phyloP scores from a whole-genome alignment of 1,140 invertebrate species.

The Diorhabda elongata region DNA sequence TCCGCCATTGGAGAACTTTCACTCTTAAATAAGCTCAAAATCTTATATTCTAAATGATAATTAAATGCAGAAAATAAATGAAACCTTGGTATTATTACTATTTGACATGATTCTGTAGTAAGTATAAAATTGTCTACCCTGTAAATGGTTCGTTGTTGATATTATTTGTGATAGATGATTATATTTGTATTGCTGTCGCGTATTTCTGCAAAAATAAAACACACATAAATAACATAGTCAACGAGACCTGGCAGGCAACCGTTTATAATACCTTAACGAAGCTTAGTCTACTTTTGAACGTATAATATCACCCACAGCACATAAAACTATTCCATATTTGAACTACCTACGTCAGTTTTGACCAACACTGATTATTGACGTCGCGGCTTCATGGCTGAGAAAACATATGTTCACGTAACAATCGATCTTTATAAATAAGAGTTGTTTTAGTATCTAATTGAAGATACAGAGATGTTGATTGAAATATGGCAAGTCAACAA shows the following conservation, averaged over 20 bases:
- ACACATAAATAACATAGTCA: constrained; percentile 20
- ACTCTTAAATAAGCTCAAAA: too few species aligned
- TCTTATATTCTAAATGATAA: too few species aligned
- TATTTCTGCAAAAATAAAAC: constrained; percentile 14
- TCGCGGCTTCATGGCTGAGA: neutral
- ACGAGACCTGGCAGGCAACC: constrained; percentile 17
- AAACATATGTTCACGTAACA: neutral
- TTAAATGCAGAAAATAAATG: too few species aligned
- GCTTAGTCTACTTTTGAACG: constrained; percentile 23
- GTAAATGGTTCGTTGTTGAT: neutral
- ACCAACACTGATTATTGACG: constrained; percentile 9
- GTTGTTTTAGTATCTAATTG: constrained; percentile 3
- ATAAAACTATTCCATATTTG: constrained; percentile 20
- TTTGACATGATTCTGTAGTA: too few species aligned
- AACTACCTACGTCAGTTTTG: constrained; percentile 19
- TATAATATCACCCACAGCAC: constrained; percentile 19
- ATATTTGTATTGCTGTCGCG: constrained; percentile 8
- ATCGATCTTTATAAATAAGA: neutral
- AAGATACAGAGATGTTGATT: neutral
- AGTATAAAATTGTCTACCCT: too few species aligned
- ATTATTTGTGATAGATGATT: neutral
- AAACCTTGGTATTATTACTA: too few species aligned
- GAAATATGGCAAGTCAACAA: too few species aligned
- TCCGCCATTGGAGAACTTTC: too few species aligned
- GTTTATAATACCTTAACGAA: constrained; percentile 28